Conservation (phyloP, 2,797 vertebrate species). For the Myripristis murdjan region DNA sequence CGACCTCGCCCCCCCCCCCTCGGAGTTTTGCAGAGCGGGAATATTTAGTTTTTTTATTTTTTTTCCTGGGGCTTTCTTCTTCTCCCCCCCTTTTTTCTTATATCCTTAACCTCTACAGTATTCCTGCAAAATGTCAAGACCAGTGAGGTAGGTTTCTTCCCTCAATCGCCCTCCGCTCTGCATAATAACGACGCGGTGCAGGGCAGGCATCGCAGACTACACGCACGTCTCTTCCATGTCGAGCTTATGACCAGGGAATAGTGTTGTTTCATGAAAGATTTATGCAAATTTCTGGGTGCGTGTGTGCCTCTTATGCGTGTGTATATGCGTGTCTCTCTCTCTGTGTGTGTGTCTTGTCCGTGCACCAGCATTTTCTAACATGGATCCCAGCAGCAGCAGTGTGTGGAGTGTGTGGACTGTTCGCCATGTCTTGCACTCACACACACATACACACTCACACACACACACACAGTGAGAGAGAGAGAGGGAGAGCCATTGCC, state of each 20-base stretch:
- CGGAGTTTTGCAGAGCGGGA: constrained; percentile 81
- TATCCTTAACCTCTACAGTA: constrained; percentile 85
- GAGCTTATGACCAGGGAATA: constrained; percentile 60
- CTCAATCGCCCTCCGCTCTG: constrained; percentile 73
- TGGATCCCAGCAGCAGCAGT: constrained; percentile 73
- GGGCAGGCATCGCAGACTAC: constrained; percentile 55
- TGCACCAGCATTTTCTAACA: constrained; percentile 69
- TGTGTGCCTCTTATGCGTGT: constrained; percentile 36
- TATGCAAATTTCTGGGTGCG: constrained; percentile 41
- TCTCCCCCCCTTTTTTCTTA: constrained; percentile 74
- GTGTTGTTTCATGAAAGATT: constrained; percentile 75
- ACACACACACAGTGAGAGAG: too few species aligned
- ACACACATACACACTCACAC: too few species aligned
- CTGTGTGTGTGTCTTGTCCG: constrained; percentile 33
- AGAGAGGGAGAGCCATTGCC: constrained; percentile 47
- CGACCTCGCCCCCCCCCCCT: constrained; percentile 72
- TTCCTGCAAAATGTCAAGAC: constrained; percentile 90
- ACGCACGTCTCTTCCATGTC: constrained; percentile 72
- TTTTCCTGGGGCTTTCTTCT: constrained; percentile 67
- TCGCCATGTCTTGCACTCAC: constrained; percentile 74
- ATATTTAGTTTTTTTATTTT: constrained; percentile 69
- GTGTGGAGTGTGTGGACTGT: constrained; percentile 68
- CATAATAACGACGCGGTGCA: constrained; percentile 62
- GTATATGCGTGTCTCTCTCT: constrained; percentile 26
- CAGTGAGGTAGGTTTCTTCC: constrained; percentile 89